These are phyloP conservation scores for Ophioderma brevispina DNA, from an alignment of 35 echinoderm and acorn worm genomes.

Conservation along the genomic window DNA sequence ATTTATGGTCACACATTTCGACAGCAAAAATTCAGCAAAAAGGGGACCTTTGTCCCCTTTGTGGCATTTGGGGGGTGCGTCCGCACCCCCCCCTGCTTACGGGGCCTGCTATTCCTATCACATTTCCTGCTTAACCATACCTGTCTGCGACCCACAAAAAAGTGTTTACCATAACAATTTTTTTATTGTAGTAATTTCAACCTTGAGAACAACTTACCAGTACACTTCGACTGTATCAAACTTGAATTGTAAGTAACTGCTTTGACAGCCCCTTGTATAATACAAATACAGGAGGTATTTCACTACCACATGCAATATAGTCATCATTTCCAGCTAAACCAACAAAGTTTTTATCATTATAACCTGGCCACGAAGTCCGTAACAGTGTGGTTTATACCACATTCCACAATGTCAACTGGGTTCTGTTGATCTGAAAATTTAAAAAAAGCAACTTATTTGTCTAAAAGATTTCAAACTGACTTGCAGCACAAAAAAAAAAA, in stretches of 20 bases:
- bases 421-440: constrained; percentile 86
- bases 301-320: constrained; percentile 97
- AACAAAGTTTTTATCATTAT: constrained; percentile 99
- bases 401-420: constrained; percentile 96
- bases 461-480: no score
- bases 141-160: no score
- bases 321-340: constrained; percentile 93
- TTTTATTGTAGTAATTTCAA: no score
- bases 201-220: neutral
- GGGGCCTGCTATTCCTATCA: no score
- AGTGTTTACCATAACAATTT: no score
- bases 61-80: no score
- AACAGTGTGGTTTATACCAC: constrained; percentile 96
- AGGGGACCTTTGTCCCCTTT: no score
- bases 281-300: constrained; percentile 93
- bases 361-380: constrained; percentile 88
- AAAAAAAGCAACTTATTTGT: neutral
- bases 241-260: constrained; percentile 94
- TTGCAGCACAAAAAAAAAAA: no score
- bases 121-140: no score
- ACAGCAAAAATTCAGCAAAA: no score
- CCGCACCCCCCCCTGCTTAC: no score
- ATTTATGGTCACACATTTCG: no score
- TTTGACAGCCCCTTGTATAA: constrained; percentile 98
- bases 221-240: constrained; percentile 82